Evolutionary conservation across 1,140 invertebrate genomes (phyloP).

Genomic region (Lerema accius): DNA sequence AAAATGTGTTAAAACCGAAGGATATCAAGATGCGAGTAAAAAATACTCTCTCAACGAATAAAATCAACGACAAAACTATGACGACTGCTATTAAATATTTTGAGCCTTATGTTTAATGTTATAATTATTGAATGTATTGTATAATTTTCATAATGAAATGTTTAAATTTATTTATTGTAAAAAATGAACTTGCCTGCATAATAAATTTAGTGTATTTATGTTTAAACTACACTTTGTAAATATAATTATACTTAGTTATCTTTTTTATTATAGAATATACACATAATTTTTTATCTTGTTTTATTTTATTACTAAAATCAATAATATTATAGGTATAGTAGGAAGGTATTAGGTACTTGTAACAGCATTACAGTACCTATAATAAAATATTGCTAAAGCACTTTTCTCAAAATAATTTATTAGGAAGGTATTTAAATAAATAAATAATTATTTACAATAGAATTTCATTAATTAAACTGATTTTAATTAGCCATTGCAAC

Average conservation of each 20-base stretch:
- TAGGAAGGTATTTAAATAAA: too few species aligned
- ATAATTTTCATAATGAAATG: conserved; percentile 48
- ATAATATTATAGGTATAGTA: too few species aligned
- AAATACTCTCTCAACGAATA: conserved; percentile 75
- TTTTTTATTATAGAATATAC: conserved; percentile 60
- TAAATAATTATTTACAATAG: too few species aligned
- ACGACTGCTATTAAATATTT: conserved; percentile 83
- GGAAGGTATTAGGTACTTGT: too few species aligned
- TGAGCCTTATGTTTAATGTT: conserved; percentile 78
- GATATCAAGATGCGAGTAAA: conserved; percentile 88
- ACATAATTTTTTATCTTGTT: conserved; percentile 43
- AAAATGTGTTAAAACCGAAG: conserved; percentile 89
- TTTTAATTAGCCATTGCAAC: too few species aligned
- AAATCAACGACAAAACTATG: conserved; percentile 80
- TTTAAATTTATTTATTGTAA: conserved; percentile 78
- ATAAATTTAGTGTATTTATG: conserved; percentile 74
- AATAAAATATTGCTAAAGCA: too few species aligned
- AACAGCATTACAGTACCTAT: too few species aligned
- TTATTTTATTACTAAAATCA: conserved; percentile 45
- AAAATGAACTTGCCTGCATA: conserved; percentile 80
- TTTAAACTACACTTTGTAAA: conserved; percentile 63
- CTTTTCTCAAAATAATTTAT: too few species aligned
- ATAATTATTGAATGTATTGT: conserved; percentile 47
- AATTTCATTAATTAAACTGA: too few species aligned
- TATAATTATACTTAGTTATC: conserved; percentile 61